Percentiles rank a stretch among this genome's conserved stretches.
phyloP scores from a whole-genome alignment of 2,888 invertebrate species.

The Auanema sp. region DNA sequence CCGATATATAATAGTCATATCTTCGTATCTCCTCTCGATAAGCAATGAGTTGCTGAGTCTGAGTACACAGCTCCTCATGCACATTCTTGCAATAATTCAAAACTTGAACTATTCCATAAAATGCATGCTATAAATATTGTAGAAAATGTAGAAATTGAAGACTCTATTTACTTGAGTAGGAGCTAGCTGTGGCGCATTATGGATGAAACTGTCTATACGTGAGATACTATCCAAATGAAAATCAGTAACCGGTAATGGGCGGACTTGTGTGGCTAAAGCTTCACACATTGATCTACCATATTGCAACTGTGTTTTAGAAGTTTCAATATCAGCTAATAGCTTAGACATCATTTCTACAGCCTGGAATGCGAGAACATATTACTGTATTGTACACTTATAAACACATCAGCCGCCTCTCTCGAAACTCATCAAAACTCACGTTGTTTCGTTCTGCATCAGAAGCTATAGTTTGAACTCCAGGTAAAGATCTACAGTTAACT shows the following conservation, averaged over 20 bases:
- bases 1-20: conserved; percentile 23
- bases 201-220: conserved; percentile 20
- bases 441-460: conserved; percentile 91
- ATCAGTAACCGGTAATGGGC: conserved; percentile 24
- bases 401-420: too few species aligned
- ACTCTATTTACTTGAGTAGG: conserved; percentile 3
- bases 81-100: conserved; percentile 44
- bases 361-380: conserved; percentile 7
- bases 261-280: conserved; percentile 70
- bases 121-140: conserved; percentile 6
- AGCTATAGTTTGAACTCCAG: conserved; percentile 92
- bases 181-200: conserved; percentile 6
- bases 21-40: conserved; percentile 33
- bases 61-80: conserved; percentile 26
- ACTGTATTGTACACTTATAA: neutral
- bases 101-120: conserved; percentile 11
- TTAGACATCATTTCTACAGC: conserved; percentile 77
- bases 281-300: conserved; percentile 87
- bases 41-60: conserved; percentile 36
- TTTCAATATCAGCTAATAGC: conserved; percentile 88
- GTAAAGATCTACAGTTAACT: conserved; percentile 84
- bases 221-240: conserved; percentile 35
- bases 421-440: conserved; percentile 49
- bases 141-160: neutral
- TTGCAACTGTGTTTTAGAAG: conserved; percentile 86